Evolutionary conservation across 2,888 invertebrate species (phyloP).

Genomic region (Tholera decimalis): DNA sequence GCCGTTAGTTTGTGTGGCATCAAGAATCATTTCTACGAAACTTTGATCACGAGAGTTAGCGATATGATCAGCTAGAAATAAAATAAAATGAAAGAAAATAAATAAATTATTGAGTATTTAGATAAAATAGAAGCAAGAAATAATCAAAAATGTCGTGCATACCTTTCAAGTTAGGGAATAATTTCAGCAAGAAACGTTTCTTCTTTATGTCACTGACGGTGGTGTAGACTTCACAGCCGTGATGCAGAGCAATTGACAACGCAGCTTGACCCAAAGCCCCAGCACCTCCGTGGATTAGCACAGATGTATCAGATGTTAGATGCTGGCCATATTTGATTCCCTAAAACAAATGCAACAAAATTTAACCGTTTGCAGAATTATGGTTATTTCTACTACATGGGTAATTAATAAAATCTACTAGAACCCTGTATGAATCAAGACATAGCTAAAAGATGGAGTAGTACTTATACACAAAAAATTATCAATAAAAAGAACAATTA

Average conservation of each 20-base stretch:
- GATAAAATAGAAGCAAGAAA: background rate
- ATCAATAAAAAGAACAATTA: too few relatives aligned
- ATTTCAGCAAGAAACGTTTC: conserved; percentile 76
- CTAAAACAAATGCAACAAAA: conserved; percentile 57
- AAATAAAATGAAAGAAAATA: background rate
- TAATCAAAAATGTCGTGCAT: background rate
- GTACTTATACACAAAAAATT: too few relatives aligned
- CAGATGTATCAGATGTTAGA: conserved; percentile 49
- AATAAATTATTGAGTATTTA: background rate
- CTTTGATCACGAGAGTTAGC: conserved; percentile 77
- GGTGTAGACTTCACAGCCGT: conserved; percentile 77
- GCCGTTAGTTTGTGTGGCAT: conserved; percentile 72
- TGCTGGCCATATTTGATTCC: conserved; percentile 50
- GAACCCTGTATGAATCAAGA: background rate
- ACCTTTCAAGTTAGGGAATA: conserved; percentile 80
- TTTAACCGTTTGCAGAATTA: background rate
- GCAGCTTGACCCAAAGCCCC: conserved; percentile 83
- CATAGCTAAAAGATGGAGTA: background rate
- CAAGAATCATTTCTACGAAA: conserved; percentile 75
- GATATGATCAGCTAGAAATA: conserved; percentile 76
- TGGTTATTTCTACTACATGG: background rate
- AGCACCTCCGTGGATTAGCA: conserved; percentile 69
- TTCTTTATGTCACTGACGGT: conserved; percentile 79
- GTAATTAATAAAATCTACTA: background rate
- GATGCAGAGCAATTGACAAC: conserved; percentile 76